Conservation (phyloP, 2,797 vertebrate genomes). For the Pantherophis alleghaniensis region DNA sequence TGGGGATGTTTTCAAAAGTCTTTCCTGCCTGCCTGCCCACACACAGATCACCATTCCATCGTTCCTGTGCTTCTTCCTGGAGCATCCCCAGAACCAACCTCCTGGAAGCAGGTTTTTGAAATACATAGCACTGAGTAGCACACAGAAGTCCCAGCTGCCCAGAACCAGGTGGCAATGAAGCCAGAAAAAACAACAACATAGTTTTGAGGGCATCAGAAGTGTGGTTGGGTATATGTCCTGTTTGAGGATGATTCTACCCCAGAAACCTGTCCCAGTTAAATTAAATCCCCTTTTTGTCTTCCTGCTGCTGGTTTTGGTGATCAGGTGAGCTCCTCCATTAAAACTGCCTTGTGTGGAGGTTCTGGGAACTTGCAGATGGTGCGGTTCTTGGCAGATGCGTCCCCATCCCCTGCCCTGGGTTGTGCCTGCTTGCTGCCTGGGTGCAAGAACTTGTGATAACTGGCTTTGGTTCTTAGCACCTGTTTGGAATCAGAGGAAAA, state of each 20-base stretch:
- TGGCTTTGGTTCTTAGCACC: constrained; percentile 67
- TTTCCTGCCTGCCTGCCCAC: neutral
- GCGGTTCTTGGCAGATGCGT: neutral
- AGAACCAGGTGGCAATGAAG: neutral
- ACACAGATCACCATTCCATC: neutral
- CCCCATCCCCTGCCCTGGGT: neutral
- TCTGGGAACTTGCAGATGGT: neutral
- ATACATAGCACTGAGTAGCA: neutral
- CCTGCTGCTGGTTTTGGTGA: neutral
- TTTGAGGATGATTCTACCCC: neutral
- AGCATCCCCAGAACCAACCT: neutral
- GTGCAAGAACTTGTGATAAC: neutral
- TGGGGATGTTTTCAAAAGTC: neutral
- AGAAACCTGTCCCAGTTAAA: neutral
- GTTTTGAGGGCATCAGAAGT: neutral
- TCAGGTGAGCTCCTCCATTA: neutral
- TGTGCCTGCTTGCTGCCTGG: neutral
- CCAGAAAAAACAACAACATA: neutral
- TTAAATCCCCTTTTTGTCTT: neutral
- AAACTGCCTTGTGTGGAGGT: neutral
- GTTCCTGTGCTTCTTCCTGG: neutral
- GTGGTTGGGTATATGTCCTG: neutral
- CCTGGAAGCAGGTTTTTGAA: neutral
- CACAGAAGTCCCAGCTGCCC: neutral
- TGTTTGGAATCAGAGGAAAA: constrained; percentile 81